Evolutionary conservation across 1,140 invertebrate species (phyloP).

Genomic region (Magallana gigas): DNA sequence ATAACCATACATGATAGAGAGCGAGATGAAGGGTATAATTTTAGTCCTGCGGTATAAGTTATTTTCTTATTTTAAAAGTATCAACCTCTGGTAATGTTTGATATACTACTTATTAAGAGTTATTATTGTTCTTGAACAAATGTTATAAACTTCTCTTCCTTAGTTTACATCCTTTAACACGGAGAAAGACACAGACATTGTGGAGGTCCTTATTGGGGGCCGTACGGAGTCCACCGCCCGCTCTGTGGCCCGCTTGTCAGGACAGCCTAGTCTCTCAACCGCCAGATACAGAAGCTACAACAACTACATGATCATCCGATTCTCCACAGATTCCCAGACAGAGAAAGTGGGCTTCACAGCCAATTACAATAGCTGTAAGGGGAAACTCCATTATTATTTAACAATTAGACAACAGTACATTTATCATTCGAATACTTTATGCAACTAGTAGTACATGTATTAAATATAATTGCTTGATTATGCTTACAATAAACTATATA

Average conservation of each 20-base stretch:
- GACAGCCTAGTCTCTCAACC: slow-evolving; percentile 88
- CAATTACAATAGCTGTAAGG: slow-evolving; percentile 48
- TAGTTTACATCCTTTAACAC: slow-evolving; percentile 98
- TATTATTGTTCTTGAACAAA: too few relatives aligned
- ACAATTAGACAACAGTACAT: too few relatives aligned
- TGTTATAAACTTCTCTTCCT: slow-evolving; percentile 58
- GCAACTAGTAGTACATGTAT: too few relatives aligned
- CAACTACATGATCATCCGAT: slow-evolving; percentile 99
- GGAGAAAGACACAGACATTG: slow-evolving; percentile 96
- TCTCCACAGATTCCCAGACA: slow-evolving; percentile 89
- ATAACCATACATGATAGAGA: too few relatives aligned
- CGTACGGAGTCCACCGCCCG: slow-evolving; percentile 96
- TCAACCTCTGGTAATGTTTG: too few relatives aligned
- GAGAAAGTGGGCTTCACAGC: slow-evolving; percentile 56
- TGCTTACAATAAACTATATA: too few relatives aligned
- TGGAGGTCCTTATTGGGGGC: slow-evolving; percentile 96
- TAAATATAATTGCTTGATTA: too few relatives aligned
- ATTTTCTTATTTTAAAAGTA: too few relatives aligned
- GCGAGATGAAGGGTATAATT: too few relatives aligned
- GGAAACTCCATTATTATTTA: not conserved
- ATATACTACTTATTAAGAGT: too few relatives aligned
- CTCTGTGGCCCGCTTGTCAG: slow-evolving; percentile 93
- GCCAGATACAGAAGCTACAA: slow-evolving; percentile 93
- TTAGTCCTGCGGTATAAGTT: too few relatives aligned
- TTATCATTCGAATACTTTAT: too few relatives aligned